Conservation (phyloP, 2,113 vertebrate genomes). For the Oplegnathus fasciatus region DNA sequence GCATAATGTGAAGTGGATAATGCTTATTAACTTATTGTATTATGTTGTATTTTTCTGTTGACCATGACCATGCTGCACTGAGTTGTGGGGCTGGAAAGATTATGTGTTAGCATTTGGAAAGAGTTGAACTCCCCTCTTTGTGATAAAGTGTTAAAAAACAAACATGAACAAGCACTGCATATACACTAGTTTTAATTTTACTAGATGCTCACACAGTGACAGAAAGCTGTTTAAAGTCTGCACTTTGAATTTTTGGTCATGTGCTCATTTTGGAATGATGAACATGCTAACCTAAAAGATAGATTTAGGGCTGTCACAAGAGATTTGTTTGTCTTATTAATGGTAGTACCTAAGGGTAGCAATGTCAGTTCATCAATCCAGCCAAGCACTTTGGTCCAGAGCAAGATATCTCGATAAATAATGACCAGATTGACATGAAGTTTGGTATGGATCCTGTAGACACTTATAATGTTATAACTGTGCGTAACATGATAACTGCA, state of each 20-base stretch:
- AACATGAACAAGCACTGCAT: slow-evolving; percentile 28
- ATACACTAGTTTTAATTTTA: not conserved
- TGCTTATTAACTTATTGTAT: slow-evolving; percentile 88
- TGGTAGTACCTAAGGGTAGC: not conserved
- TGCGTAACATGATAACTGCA: too few species aligned
- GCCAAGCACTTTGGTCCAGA: not conserved
- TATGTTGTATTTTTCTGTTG: slow-evolving; percentile 72
- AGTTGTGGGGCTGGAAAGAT: slow-evolving; percentile 79
- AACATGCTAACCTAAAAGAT: slow-evolving; percentile 3
- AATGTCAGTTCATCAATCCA: not conserved
- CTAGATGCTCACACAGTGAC: slow-evolving; percentile 37
- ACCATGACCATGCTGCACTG: slow-evolving; percentile 83
- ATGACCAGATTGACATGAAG: too few species aligned
- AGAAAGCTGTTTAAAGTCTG: slow-evolving; percentile 39
- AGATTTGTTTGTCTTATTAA: not conserved
- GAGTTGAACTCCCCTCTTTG: slow-evolving; percentile 71
- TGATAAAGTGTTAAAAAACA: slow-evolving; percentile 54
- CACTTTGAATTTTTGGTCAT: slow-evolving; percentile 31
- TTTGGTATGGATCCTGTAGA: too few species aligned
- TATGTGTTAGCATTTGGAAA: slow-evolving; percentile 62
- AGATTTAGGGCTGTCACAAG: not conserved
- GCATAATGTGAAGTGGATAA: slow-evolving; percentile 84
- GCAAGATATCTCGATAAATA: not conserved
- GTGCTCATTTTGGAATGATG: slow-evolving; percentile 26
- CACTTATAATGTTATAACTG: too few species aligned